phyloP scores from a whole-genome alignment of 2,888 invertebrate species.

The Parapristionchus giblindavisi region DNA sequence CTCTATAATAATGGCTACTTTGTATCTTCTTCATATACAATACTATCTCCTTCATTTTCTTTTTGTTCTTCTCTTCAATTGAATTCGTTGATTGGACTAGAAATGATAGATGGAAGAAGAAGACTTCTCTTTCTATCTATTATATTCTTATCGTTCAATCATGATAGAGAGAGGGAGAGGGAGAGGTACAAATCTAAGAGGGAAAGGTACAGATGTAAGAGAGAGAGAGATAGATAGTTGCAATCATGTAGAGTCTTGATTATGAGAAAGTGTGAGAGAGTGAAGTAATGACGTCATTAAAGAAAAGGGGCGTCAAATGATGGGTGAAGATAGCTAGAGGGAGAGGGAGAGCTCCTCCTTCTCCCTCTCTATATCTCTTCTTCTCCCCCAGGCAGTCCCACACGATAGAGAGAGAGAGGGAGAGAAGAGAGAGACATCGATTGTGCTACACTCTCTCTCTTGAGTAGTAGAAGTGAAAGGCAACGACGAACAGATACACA shows the following conservation, averaged over 20 bases:
- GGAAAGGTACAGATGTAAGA: background rate
- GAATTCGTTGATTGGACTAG: background rate
- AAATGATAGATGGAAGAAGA: no score
- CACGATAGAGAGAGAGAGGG: background rate
- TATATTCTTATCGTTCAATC: background rate
- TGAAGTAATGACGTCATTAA: background rate
- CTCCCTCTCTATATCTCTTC: conserved; percentile 3
- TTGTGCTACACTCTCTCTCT: conserved; percentile 25
- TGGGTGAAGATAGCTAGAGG: background rate
- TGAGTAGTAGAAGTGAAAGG: background rate
- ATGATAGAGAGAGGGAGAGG: conserved; percentile 5
- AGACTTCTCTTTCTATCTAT: no score
- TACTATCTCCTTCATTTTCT: background rate
- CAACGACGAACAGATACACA: background rate
- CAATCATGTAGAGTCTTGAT: background rate
- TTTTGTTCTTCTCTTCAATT: background rate
- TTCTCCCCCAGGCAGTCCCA: conserved; percentile 21
- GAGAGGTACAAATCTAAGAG: conserved; percentile 7
- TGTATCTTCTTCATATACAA: no score
- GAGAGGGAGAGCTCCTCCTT: background rate
- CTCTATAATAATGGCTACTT: no score
- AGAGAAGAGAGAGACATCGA: conserved; percentile 34
- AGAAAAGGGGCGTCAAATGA: background rate
- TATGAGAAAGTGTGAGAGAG: background rate
- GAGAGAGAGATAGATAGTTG: background rate